A percentile compares a stretch with the other conserved stretches of the same genome.
Evolutionary conservation across 2,888 invertebrate genomes (phyloP).

Genomic region (Drosophila percnosoma): DNA sequence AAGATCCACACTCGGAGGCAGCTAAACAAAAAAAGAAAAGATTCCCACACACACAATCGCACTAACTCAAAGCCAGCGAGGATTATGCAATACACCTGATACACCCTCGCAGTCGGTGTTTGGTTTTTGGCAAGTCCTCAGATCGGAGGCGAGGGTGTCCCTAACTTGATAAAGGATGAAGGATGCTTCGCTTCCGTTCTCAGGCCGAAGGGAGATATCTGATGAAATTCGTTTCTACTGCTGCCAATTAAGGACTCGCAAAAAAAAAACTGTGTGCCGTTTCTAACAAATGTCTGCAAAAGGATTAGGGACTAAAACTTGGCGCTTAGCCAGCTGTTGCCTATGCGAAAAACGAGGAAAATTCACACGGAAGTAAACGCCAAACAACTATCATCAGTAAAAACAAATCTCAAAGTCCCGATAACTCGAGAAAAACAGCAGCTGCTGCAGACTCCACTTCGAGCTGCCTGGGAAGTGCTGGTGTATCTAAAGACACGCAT

Average conservation of each 20-base stretch:
- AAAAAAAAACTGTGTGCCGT: constrained; percentile 11
- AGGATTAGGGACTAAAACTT: constrained; percentile 63
- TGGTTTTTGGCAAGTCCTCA: constrained; percentile 27
- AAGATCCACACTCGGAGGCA: constrained; percentile 6
- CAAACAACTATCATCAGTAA: constrained; percentile 15
- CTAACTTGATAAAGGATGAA: constrained; percentile 30
- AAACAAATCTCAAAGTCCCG: constrained; percentile 43
- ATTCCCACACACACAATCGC: constrained; percentile 59
- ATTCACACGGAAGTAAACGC: constrained; percentile 58
- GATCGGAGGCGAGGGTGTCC: constrained; percentile 36
- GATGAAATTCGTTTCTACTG: constrained; percentile 35
- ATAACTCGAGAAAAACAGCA: constrained; percentile 19
- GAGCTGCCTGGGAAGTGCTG: constrained; percentile 40
- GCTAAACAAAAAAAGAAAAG: constrained; percentile 4
- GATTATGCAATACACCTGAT: constrained; percentile 77
- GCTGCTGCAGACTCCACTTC: constrained; percentile 29
- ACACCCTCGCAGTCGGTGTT: constrained; percentile 49
- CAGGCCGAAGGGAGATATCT: constrained; percentile 30
- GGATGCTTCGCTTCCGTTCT: constrained; percentile 52
- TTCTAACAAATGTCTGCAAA: constrained; percentile 64
- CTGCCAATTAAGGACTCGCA: constrained; percentile 56
- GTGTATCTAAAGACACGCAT: constrained; percentile 11
- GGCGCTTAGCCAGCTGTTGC: constrained; percentile 52
- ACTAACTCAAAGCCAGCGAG: constrained; percentile 9
- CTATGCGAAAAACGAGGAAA: constrained; percentile 32